These are phyloP conservation scores for Scaptomyza graminum DNA, from an alignment of 1,140 invertebrate genomes.

Conservation along the genomic window DNA sequence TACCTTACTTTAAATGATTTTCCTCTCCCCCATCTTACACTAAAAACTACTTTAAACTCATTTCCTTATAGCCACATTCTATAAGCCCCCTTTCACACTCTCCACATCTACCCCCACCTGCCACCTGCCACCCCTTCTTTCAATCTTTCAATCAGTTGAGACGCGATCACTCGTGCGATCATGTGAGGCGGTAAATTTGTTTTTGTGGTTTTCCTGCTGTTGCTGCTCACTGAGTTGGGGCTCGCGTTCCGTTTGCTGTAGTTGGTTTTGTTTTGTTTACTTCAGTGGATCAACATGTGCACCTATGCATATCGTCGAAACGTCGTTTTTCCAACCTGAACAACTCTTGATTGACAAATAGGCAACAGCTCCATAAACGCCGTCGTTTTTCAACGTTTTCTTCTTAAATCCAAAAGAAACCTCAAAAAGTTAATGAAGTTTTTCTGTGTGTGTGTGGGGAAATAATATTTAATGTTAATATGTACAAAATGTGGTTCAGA, in stretches of 20 bases:
- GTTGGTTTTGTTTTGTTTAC: conserved; percentile 39
- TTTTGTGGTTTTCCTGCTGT: conserved; percentile 82
- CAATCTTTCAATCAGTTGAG: conserved; percentile 41
- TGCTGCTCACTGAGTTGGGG: conserved; percentile 27
- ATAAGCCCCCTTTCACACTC: background rate
- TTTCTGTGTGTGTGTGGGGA: conserved; percentile 44
- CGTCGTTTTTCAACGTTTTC: conserved; percentile 35
- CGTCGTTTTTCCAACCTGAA: conserved; percentile 51
- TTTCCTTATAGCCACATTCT: conserved; percentile 19
- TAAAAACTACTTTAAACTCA: conserved; percentile 8
- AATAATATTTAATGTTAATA: conserved; percentile 45
- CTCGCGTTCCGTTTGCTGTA: conserved; percentile 31
- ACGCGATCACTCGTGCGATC: conserved; percentile 75
- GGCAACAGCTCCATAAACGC: conserved; percentile 29
- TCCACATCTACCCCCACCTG: background rate
- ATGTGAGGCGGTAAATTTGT: conserved; percentile 84
- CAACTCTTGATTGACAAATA: conserved; percentile 75
- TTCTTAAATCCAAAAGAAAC: conserved; percentile 51
- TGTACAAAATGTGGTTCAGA: conserved; percentile 63
- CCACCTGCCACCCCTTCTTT: background rate
- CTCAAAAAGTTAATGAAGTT: conserved; percentile 72
- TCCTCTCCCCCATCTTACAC: no score
- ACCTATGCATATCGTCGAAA: conserved; percentile 82
- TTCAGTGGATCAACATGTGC: conserved; percentile 79
- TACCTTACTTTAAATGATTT: background rate